phyloP scores from a whole-genome alignment of 2,113 vertebrate species.

The Leucopternis melanops region DNA sequence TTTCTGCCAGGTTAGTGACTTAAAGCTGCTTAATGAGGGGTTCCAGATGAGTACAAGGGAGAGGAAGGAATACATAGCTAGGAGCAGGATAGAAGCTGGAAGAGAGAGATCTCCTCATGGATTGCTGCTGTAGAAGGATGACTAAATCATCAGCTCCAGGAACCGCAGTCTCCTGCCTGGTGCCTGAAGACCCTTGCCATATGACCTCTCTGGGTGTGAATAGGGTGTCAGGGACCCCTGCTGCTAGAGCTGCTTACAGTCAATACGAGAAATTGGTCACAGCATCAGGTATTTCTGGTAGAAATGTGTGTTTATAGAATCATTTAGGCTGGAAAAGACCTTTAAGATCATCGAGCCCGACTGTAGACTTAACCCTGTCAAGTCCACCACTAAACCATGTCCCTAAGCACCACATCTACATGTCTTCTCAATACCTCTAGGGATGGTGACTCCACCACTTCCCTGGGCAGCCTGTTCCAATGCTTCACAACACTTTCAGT shows the following conservation, averaged over 20 bases:
- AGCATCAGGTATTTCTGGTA: neutral
- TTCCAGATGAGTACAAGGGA: neutral
- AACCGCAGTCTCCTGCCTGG: neutral
- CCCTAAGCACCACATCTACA: too few species aligned
- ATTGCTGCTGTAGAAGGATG: neutral
- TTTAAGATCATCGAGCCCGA: too few species aligned
- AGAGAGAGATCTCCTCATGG: neutral
- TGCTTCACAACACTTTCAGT: too few species aligned
- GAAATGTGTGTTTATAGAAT: neutral
- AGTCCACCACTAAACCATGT: too few species aligned
- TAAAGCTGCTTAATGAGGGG: conserved; percentile 8
- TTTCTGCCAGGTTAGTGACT: conserved; percentile 10
- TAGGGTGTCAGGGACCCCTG: neutral
- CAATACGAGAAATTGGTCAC: neutral
- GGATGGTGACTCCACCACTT: too few species aligned
- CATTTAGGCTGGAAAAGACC: too few species aligned
- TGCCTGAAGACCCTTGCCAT: neutral
- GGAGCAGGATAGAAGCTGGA: neutral
- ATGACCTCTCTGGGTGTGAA: neutral
- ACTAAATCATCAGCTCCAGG: neutral
- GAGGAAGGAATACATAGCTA: neutral
- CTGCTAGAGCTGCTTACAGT: neutral
- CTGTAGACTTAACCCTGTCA: too few species aligned
- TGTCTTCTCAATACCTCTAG: too few species aligned
- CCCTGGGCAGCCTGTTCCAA: too few species aligned